A percentile compares a stretch with the other conserved stretches of the same genome.
These are phyloP conservation scores for Opisthocomus hoazin DNA, from an alignment of 2,113 vertebrate genomes.

Conservation along the genomic window DNA sequence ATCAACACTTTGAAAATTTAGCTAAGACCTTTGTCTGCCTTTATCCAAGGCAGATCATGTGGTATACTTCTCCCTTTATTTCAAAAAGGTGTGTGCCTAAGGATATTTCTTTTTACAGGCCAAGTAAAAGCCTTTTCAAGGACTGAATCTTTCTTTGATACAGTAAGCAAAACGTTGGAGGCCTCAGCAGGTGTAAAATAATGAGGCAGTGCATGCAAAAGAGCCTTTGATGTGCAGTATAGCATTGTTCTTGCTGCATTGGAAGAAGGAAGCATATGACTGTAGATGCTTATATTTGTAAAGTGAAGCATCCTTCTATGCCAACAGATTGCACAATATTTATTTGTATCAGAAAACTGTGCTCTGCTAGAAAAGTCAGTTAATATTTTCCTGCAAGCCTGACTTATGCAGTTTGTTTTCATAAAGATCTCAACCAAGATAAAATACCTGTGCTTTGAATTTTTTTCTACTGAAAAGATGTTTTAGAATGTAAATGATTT, in stretches of 20 bases:
- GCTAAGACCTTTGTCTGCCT: background rate
- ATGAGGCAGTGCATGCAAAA: background rate
- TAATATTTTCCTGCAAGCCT: conserved; percentile 29
- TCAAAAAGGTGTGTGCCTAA: background rate
- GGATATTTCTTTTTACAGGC: background rate
- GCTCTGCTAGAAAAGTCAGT: background rate
- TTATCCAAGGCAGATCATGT: background rate
- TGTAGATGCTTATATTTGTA: background rate
- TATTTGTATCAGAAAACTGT: background rate
- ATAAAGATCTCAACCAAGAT: background rate
- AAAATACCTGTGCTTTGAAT: background rate
- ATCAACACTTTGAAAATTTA: background rate
- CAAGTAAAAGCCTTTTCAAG: background rate
- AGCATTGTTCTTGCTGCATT: background rate
- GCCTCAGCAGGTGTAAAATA: conserved; percentile 19
- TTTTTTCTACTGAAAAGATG: conserved; percentile 13
- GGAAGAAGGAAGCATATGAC: background rate
- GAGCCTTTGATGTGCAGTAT: background rate
- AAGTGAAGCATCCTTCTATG: background rate
- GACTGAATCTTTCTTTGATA: background rate
- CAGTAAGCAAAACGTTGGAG: background rate
- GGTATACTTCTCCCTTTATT: background rate
- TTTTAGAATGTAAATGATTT: background rate
- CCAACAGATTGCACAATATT: background rate
- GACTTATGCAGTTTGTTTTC: background rate